Conservation (phyloP, 2,113 vertebrate species). For the Lepidothrix coronata region DNA sequence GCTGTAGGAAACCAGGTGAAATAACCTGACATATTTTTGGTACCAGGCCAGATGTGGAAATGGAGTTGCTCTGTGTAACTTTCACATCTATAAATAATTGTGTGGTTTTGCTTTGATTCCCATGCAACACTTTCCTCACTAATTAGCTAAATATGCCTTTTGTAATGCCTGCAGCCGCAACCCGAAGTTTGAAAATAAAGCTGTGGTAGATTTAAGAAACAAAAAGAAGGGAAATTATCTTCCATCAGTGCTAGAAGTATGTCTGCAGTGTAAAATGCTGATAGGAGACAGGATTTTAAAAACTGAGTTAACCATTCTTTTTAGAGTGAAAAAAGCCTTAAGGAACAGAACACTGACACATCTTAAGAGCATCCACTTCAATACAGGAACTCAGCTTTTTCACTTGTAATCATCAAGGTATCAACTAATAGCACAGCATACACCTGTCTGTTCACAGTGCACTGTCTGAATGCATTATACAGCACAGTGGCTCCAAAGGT, state of each 20-base stretch:
- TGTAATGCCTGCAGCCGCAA: not conserved
- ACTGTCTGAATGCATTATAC: not conserved
- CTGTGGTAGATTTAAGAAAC: not conserved
- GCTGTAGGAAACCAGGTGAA: not conserved
- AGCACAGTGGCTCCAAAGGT: not conserved
- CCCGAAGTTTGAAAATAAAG: not conserved
- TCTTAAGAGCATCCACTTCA: not conserved
- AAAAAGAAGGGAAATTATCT: not conserved
- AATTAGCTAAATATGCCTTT: not conserved
- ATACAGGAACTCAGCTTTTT: not conserved
- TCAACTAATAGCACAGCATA: not conserved
- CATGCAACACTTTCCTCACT: not conserved
- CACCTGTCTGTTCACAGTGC: not conserved
- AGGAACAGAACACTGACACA: not conserved
- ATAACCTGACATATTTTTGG: not conserved
- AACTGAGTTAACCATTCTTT: not conserved
- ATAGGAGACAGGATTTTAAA: not conserved
- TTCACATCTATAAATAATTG: not conserved
- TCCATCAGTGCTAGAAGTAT: not conserved
- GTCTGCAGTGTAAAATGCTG: not conserved
- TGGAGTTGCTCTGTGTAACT: not conserved
- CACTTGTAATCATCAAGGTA: not conserved
- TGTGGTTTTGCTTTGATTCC: not conserved
- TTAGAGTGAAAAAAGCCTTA: not conserved
- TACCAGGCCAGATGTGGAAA: not conserved